phyloP scores from a whole-genome alignment of 2,113 vertebrate species.

The Cynopterus brachyotis region DNA sequence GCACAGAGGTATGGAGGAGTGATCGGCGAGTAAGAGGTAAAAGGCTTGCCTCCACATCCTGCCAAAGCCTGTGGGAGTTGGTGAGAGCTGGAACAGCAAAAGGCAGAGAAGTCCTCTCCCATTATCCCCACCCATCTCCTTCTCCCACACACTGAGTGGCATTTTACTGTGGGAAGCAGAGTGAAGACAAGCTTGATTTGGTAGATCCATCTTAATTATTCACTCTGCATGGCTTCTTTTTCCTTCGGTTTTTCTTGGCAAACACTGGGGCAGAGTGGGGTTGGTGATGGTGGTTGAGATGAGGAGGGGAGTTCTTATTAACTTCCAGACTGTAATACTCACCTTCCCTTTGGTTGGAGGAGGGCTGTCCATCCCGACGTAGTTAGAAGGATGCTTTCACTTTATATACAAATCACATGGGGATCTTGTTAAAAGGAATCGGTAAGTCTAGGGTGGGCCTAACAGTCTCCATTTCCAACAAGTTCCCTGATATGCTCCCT shows the following conservation, averaged over 20 bases:
- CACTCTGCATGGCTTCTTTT: neutral
- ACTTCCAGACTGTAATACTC: neutral
- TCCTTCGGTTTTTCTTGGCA: neutral
- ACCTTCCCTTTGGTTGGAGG: neutral
- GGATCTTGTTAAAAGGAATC: neutral
- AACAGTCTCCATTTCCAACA: neutral
- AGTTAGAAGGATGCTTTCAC: neutral
- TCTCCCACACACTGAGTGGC: conserved; percentile 38
- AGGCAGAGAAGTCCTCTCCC: neutral
- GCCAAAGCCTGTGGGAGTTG: neutral
- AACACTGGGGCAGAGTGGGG: neutral
- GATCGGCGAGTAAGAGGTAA: neutral
- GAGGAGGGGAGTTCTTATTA: neutral
- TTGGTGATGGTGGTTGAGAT: neutral
- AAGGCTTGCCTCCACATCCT: neutral
- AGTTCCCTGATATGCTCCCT: neutral
- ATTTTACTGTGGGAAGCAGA: conserved; percentile 41
- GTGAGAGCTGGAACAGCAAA: neutral
- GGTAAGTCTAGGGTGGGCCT: neutral
- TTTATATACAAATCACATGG: neutral
- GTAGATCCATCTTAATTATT: conserved; percentile 28
- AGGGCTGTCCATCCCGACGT: neutral
- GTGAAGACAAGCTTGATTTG: conserved; percentile 6
- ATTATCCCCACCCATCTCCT: neutral
- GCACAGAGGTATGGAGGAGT: neutral